Percentiles rank a stretch among this genome's conserved stretches.
Evolutionary conservation across 2,797 vertebrate genomes (phyloP).

Genomic region (Sebastes matsubarae): DNA sequence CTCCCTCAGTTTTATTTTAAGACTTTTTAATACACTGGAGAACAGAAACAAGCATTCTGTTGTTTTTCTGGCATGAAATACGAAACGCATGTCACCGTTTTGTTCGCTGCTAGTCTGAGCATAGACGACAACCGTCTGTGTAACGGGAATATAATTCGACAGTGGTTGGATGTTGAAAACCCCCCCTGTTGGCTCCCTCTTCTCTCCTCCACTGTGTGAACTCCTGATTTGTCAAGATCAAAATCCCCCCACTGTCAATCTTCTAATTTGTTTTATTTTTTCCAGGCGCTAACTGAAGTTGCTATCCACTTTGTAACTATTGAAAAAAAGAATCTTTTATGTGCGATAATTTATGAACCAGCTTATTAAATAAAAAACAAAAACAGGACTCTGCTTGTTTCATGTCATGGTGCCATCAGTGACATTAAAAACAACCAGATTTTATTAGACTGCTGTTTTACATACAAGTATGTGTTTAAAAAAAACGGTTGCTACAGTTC

Average conservation of each 20-base stretch:
- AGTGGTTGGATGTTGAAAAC: constrained; percentile 13
- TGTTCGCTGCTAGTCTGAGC: constrained; percentile 62
- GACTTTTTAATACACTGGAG: constrained; percentile 63
- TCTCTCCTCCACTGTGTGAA: constrained; percentile 15
- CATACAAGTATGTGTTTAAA: neutral
- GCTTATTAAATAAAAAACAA: constrained; percentile 94
- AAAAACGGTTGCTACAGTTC: neutral
- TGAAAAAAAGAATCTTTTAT: constrained; percentile 87
- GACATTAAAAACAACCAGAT: neutral
- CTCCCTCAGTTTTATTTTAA: constrained; percentile 3
- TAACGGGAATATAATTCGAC: neutral
- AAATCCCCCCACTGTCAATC: constrained; percentile 9
- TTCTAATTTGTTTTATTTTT: constrained; percentile 50
- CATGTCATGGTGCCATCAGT: neutral
- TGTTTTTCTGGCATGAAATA: constrained; percentile 27
- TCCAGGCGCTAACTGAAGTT: constrained; percentile 63
- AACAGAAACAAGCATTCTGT: constrained; percentile 30
- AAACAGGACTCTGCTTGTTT: constrained; percentile 56
- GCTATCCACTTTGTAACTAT: constrained; percentile 88
- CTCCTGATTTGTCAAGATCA: constrained; percentile 16
- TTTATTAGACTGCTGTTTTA: neutral
- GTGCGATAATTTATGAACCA: constrained; percentile 97
- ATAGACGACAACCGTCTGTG: neutral
- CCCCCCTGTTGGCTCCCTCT: neutral
- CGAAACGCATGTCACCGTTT: constrained; percentile 42